These are phyloP conservation scores for Penaeus vannamei DNA, from an alignment of 1,140 invertebrate genomes.

Conservation along the genomic window DNA sequence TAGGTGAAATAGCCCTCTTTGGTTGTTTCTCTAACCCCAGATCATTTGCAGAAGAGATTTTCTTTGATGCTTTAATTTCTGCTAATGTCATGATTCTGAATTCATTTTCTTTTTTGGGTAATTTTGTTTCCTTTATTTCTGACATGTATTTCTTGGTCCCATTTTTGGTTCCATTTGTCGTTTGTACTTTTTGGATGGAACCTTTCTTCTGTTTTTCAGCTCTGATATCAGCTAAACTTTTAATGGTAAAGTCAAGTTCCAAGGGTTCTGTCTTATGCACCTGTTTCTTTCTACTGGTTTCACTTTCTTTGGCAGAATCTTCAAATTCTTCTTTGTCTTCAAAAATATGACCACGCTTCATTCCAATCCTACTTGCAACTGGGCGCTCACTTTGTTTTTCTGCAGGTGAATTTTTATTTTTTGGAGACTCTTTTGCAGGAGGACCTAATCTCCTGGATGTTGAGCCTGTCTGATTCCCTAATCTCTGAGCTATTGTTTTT, in stretches of 20 bases:
- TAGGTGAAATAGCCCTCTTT: background rate
- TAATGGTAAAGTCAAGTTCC: slow-evolving; percentile 36
- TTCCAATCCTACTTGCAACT: no score
- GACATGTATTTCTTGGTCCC: background rate
- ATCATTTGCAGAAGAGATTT: background rate
- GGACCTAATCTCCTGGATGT: background rate
- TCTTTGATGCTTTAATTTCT: slow-evolving; percentile 34
- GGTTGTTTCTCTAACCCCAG: background rate
- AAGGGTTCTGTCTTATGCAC: background rate
- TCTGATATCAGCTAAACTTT: slow-evolving; percentile 41
- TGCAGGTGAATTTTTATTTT: no score
- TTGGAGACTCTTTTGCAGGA: no score
- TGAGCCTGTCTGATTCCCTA: background rate
- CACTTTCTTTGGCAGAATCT: background rate
- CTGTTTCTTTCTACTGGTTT: background rate
- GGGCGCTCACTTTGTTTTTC: no score
- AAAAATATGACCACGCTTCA: background rate
- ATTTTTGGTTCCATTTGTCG: slow-evolving; percentile 26
- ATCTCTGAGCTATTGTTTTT: background rate
- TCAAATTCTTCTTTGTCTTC: background rate
- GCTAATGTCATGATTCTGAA: slow-evolving; percentile 6
- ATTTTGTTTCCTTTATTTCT: background rate
- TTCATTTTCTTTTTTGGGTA: background rate
- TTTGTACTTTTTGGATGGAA: slow-evolving; percentile 12
- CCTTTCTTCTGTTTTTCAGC: slow-evolving; percentile 30